phyloP scores from a whole-genome alignment of 2,888 invertebrate species.

The Temnothorax rugatulus region DNA sequence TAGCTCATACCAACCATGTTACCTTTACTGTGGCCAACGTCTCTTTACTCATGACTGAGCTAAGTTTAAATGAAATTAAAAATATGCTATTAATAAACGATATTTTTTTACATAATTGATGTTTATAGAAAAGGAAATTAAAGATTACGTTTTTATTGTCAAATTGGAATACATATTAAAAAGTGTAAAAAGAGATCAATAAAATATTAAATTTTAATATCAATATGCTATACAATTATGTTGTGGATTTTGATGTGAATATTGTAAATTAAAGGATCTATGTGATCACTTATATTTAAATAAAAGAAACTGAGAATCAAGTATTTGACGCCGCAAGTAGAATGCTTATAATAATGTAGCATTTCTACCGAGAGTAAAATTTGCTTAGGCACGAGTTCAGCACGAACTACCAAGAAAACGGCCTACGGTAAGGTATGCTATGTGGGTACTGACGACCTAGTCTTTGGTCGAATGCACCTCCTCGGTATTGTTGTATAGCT shows the following conservation, averaged over 20 bases:
- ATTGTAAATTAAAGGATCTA: conserved; percentile 1
- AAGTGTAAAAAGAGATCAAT: background rate
- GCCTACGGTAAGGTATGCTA: conserved; percentile 81
- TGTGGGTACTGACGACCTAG: conserved; percentile 85
- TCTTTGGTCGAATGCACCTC: conserved; percentile 86
- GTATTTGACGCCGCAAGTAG: background rate
- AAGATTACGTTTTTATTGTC: background rate
- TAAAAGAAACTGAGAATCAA: background rate
- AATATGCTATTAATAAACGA: background rate
- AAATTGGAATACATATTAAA: conserved; percentile 12
- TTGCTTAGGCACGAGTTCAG: conserved; percentile 79
- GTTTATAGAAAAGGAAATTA: background rate
- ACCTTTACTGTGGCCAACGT: conserved; percentile 76
- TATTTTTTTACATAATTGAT: background rate
- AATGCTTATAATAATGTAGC: conserved; percentile 36
- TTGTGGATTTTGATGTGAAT: conserved; percentile 2
- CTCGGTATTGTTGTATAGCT: conserved; percentile 86
- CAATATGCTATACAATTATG: background rate
- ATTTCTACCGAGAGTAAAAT: conserved; percentile 28
- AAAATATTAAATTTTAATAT: conserved; percentile 2
- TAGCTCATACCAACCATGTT: conserved; percentile 82
- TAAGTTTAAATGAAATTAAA: conserved; percentile 59
- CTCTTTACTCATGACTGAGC: conserved; percentile 80
- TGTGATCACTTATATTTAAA: conserved; percentile 17
- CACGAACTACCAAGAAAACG: conserved; percentile 80